phyloP scores from a whole-genome alignment of 2,888 invertebrate genomes.

The Salticus scenicus region DNA sequence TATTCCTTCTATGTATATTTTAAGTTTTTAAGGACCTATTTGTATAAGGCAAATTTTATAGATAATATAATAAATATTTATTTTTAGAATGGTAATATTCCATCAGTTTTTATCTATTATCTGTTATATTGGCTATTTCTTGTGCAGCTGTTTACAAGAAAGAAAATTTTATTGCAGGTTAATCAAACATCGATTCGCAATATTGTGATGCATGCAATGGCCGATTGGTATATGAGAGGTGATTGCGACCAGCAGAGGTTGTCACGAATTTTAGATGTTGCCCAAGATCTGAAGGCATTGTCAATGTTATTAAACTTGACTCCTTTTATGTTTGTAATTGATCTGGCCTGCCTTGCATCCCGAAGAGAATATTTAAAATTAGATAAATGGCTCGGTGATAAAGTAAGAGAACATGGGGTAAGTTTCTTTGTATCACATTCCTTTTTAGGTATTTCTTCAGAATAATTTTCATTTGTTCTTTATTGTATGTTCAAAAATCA shows the following conservation, averaged over 20 bases:
- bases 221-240: slow-evolving; percentile 94
- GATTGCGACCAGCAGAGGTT: slow-evolving; percentile 95
- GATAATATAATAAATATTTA: too few species aligned
- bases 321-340: slow-evolving; percentile 96
- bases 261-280: slow-evolving; percentile 95
- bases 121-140: too few species aligned
- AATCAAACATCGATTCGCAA: slow-evolving; percentile 28
- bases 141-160: too few species aligned
- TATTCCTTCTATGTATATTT: too few species aligned
- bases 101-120: too few species aligned
- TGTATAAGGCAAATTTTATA: too few species aligned
- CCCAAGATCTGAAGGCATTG: slow-evolving; percentile 91
- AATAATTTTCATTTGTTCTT: not conserved
- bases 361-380: slow-evolving; percentile 96
- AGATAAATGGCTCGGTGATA: slow-evolving; percentile 98
- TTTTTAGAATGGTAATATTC: too few species aligned
- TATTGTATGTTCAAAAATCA: too few species aligned
- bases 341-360: slow-evolving; percentile 97
- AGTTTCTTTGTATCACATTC: slow-evolving; percentile 77
- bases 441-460: not conserved
- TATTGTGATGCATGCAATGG: slow-evolving; percentile 87
- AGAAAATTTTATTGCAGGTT: too few species aligned
- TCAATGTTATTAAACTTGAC: slow-evolving; percentile 92
- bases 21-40: too few species aligned
- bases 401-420: slow-evolving; percentile 94